Base-by-base conservation (phyloP, 2,113 vertebrate species). In the Penelope pileata region DNA sequence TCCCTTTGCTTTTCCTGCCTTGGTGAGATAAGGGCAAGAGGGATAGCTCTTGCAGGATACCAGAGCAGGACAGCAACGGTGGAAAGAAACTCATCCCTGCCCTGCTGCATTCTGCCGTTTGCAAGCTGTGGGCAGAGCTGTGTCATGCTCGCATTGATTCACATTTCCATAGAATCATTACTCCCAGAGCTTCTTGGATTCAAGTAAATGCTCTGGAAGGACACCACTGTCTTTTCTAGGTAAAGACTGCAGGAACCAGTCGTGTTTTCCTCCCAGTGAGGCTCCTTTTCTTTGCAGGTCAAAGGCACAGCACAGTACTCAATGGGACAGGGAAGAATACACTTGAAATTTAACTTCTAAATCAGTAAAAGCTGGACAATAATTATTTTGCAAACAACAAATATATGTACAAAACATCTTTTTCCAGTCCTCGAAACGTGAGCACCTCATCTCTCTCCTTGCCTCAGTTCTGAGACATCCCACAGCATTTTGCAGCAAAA, bases 381-480 rank as follows among this genome's bases (percentile, higher is more conserved):
- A 70, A 75, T 78, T 84, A 70, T 38, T 86, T 67, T 8, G 15
- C 34, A 70, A 38, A 42, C 48, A 66, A 34, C 2, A 22, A 58
- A 12, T 81, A 78, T 86, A 16, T 19, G 17, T 66, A 53, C 16
- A 62, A 72, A 69, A 14, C 24, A 53, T 42, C 10, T 45, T 29
- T 40, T 72, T 19, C 19, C 12, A 47, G 34, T 63, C 38, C 43
- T 0, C 0, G 56, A 67, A 75, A 68, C 1, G 2, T 2, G 23
- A 91, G n/a, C 10, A 69, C 22, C 32, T 81, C 42, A 16, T 19
- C 30, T 6, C 3, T 51, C 60, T 78, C 42, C 54, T 78, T 42
- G 32, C 22, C 30, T 77, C 2, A 0, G 5, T 26, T 60, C 58
- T 43, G 27, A 73, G 59, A 23, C 36, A 43, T 48, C 63, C 48